Conservation (phyloP, 2,888 invertebrate genomes). For the Dexiosoma caninum region DNA sequence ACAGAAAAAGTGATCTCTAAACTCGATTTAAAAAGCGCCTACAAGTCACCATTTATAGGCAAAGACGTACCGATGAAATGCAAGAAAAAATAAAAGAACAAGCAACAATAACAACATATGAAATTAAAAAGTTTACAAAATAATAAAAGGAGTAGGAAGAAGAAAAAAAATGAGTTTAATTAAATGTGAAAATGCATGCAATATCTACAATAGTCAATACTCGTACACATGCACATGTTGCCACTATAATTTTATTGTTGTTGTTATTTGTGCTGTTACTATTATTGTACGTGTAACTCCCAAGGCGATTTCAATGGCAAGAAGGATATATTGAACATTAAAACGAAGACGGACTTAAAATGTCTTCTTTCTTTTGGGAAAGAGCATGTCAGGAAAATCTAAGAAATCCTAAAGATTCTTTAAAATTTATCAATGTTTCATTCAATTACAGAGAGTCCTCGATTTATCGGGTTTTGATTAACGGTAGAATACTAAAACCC, state of each 20-base stretch:
- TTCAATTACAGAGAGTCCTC: no score
- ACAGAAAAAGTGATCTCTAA: slow-evolving; percentile 6
- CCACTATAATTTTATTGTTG: slow-evolving; percentile 1
- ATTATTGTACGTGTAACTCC: slow-evolving; percentile 19
- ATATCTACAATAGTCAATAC: slow-evolving; percentile 56
- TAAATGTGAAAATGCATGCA: slow-evolving; percentile 65
- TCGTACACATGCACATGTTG: slow-evolving; percentile 51
- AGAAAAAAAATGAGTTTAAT: slow-evolving; percentile 63
- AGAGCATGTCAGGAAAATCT: no score
- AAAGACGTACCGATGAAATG: slow-evolving; percentile 15
- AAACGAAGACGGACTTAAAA: background rate
- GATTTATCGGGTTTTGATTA: no score
- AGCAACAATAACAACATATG: background rate
- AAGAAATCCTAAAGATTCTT: no score
- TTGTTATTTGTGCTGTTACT: background rate
- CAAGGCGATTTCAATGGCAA: background rate
- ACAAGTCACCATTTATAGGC: slow-evolving; percentile 60
- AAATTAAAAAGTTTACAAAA: slow-evolving; percentile 26
- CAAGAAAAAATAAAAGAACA: background rate
- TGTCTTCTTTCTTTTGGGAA: no score
- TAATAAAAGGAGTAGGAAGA: slow-evolving; percentile 18
- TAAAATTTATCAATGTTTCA: no score
- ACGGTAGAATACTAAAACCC: no score
- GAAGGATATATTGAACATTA: background rate
- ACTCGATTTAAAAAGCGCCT: slow-evolving; percentile 61